These are phyloP conservation scores for Luehdorfia chinensis DNA, from an alignment of 1,140 invertebrate genomes.

Conservation along the genomic window DNA sequence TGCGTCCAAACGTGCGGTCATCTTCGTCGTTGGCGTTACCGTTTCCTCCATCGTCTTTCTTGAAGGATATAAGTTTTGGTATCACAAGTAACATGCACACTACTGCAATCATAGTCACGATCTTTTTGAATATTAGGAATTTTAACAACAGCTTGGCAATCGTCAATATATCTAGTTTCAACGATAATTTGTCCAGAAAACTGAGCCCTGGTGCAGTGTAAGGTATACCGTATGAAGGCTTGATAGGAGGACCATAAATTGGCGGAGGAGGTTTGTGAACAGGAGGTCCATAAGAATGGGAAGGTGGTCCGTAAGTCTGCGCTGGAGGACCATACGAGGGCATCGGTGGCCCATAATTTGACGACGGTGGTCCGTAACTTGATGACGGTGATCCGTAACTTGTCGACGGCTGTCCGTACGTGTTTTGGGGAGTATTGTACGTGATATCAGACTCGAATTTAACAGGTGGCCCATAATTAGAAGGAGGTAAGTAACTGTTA, in stretches of 20 bases:
- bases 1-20: constrained; percentile 45
- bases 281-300: constrained; percentile 57
- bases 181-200: constrained; percentile 78
- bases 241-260: constrained; percentile 73
- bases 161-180: constrained; percentile 84
- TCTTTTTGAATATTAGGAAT: constrained; percentile 86
- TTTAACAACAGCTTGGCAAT: constrained; percentile 85
- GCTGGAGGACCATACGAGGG: constrained; percentile 65
- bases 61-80: constrained; percentile 80
- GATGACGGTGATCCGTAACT: constrained; percentile 53
- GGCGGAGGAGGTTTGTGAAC: constrained; percentile 47
- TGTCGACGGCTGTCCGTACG: constrained; percentile 43
- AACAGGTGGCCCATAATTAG: constrained; percentile 47
- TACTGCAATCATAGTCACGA: constrained; percentile 86
- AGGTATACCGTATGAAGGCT: constrained; percentile 67
- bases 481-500: constrained; percentile 44
- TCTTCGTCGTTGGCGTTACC: constrained; percentile 50
- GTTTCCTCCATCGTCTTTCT: constrained; percentile 48
- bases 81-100: constrained; percentile 86
- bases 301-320: constrained; percentile 39
- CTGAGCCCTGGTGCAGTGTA: constrained; percentile 74
- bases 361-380: constrained; percentile 37
- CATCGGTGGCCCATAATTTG: constrained; percentile 65
- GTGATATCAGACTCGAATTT: constrained; percentile 62
- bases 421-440: constrained; percentile 54